Base-by-base conservation (phyloP, 2,888 invertebrate species). In the Amiota minor region DNA sequence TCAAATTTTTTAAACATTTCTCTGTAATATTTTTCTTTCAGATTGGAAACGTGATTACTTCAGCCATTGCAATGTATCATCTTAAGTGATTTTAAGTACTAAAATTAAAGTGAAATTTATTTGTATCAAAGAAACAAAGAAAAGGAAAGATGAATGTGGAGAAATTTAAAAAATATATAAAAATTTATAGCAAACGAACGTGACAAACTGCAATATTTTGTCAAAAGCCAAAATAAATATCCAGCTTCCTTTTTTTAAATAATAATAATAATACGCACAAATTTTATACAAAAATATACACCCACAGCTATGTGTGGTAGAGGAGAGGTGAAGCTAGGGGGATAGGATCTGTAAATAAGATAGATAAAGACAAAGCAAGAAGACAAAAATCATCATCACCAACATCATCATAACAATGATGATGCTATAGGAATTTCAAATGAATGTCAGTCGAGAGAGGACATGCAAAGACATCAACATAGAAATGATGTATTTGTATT, bases 161-260 rank as follows among this genome's bases (percentile, higher is more conserved):
- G 11, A 62, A 14, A n/a, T 35, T 35, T 47, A 47, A 65, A 80
- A 80, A 80, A 83, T 82, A 84, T 84, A 81, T 82, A 84, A 53
- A 50, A 83, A 84, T 82, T 83, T 81, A 83, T 76, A 78, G 75
- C 76, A 76, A 72, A 70, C 70, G 81, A 80, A 83, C 83, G 83
- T 83, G 83, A 84, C 76, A 83, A 83, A 81, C 81, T 86, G 84
- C 81, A 78, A 84, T 85, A 86, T 86, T 87, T 82, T 80, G 80
- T 80, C 81, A 78, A 80, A 81, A 84, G 59, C 59, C 18, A 9
- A 59, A 59, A 59, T 18, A 20, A 35, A 35, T 35, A 35, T 35
- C 35, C 35, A 6, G 2, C 35, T 35, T 35, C 35, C 12, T 20
- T 64, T 10, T 65, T 65, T 65, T 65, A 11, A 65, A 65, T 65